Percentiles rank a stretch among this genome's conserved stretches.
Conservation (phyloP, 2,888 invertebrate species). For the Sympetrum striolatum region DNA sequence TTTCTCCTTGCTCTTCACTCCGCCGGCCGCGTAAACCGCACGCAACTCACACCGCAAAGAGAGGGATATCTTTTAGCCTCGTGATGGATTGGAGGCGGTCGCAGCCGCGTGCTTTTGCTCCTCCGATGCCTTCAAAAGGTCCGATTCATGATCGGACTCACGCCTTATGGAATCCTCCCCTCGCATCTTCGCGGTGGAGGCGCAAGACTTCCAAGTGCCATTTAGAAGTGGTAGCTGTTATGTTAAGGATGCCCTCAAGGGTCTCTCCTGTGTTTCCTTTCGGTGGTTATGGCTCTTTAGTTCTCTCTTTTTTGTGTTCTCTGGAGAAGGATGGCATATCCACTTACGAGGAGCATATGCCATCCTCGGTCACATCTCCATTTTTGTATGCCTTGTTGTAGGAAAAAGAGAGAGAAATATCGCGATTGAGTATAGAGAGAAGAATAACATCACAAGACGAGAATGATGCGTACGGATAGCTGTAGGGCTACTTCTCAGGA, state of each 20-base stretch:
- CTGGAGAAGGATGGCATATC: neutral
- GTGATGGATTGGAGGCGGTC: constrained; percentile 11
- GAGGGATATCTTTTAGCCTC: neutral
- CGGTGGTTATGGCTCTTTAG: neutral
- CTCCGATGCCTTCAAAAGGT: neutral
- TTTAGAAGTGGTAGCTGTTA: neutral
- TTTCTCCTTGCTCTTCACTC: neutral
- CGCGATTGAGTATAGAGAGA: too few species aligned
- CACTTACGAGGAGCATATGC: neutral
- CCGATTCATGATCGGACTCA: neutral
- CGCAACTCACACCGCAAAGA: neutral
- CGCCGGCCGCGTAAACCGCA: neutral
- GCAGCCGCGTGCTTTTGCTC: neutral
- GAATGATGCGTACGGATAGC: too few species aligned
- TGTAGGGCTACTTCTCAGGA: too few species aligned
- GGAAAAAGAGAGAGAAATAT: too few species aligned
- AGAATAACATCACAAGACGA: too few species aligned
- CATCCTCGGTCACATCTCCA: neutral
- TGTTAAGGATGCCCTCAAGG: neutral
- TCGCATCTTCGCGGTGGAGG: neutral
- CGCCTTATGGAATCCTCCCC: neutral
- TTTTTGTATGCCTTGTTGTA: too few species aligned
- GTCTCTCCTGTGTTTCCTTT: neutral
- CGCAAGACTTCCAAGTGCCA: neutral
- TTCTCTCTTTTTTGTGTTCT: neutral